Conservation (phyloP, 2,113 vertebrate genomes). For the Percina caprodes region DNA sequence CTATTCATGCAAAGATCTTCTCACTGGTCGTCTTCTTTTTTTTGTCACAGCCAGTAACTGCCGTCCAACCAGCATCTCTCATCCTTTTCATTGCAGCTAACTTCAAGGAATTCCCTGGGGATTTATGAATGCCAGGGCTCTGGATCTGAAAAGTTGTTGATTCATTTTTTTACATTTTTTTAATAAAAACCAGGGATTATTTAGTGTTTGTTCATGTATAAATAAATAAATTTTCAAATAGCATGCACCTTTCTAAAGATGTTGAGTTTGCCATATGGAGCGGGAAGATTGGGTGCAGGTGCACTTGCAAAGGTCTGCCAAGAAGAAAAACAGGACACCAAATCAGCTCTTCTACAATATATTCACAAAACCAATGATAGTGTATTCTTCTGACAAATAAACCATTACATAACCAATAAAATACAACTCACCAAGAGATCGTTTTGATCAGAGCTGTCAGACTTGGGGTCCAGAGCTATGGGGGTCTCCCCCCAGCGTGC, state of each 20-base stretch:
- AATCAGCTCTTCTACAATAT: background rate
- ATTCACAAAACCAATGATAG: background rate
- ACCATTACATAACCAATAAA: background rate
- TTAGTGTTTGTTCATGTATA: background rate
- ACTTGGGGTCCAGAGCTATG: constrained; percentile 87
- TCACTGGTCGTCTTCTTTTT: constrained; percentile 88
- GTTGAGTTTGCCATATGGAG: constrained; percentile 8
- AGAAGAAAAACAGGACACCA: constrained; percentile 34
- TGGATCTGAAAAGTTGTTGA: constrained; percentile 61
- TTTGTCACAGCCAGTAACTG: constrained; percentile 86
- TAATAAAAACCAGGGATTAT: background rate
- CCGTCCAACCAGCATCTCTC: constrained; percentile 89
- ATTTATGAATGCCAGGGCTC: constrained; percentile 74
- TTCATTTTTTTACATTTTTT: background rate
- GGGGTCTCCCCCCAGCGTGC: constrained; percentile 79
- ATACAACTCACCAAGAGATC: constrained; percentile 89
- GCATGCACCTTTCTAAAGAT: constrained; percentile 62
- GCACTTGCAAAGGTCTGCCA: constrained; percentile 58
- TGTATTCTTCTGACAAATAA: background rate
- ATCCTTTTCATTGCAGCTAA: constrained; percentile 87
- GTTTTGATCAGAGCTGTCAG: constrained; percentile 90
- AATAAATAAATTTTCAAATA: background rate
- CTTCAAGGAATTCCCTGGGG: constrained; percentile 84
- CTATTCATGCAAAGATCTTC: constrained; percentile 83
- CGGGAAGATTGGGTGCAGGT: background rate